A percentile compares a stretch with the other conserved stretches of the same genome.
Conservation (phyloP, 2,888 invertebrate species). For the Macrophya annulata region DNA sequence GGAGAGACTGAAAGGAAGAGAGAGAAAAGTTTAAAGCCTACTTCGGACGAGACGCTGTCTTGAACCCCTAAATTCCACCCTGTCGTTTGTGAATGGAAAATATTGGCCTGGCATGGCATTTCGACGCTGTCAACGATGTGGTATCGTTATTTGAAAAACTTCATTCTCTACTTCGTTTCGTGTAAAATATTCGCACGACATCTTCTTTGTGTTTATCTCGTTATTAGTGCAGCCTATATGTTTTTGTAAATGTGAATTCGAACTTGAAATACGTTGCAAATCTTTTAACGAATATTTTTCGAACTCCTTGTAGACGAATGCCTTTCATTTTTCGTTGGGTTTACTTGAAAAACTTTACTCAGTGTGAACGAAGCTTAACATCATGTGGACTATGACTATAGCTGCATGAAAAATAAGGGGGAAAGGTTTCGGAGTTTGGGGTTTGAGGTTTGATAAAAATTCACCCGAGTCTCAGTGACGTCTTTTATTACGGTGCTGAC, state of each 20-base stretch:
- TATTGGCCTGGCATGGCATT: background rate
- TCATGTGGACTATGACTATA: background rate
- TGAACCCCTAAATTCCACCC: slow-evolving; percentile 32
- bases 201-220: background rate
- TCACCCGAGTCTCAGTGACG: slow-evolving; percentile 32
- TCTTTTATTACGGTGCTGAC: slow-evolving; percentile 32
- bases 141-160: background rate
- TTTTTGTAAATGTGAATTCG: background rate
- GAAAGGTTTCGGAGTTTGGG: background rate
- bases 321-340: background rate
- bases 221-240: background rate
- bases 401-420: background rate
- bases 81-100: background rate
- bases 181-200: background rate
- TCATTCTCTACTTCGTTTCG: background rate
- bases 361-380: background rate
- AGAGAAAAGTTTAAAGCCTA: slow-evolving; percentile 39
- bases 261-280: background rate
- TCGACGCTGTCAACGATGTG: slow-evolving; percentile 5
- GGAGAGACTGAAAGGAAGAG: slow-evolving; percentile 19
- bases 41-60: background rate
- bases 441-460: slow-evolving; percentile 26
- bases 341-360: background rate
- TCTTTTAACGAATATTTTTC: background rate
- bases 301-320: background rate